Conservation (phyloP, 2,113 vertebrate species). For the Ctenodactylus gundi region DNA sequence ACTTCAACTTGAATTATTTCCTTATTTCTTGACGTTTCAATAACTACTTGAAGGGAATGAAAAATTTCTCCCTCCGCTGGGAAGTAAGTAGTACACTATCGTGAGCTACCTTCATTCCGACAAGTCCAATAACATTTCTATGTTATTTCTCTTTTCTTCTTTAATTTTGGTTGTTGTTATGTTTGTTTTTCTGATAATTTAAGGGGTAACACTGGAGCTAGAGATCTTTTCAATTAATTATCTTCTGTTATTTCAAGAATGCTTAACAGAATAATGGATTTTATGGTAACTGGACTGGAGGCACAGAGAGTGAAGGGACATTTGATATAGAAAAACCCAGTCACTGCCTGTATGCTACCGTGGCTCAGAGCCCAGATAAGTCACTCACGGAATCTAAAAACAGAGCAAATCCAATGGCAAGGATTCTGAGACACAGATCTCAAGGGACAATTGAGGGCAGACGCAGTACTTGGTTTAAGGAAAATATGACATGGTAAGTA, state of each 20-base stretch:
- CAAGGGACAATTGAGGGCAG: background rate
- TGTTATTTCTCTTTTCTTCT: background rate
- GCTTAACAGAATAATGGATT: background rate
- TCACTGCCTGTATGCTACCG: background rate
- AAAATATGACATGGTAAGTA: background rate
- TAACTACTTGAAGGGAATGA: background rate
- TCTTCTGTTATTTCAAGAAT: background rate
- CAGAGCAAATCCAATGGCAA: background rate
- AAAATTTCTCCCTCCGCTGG: background rate
- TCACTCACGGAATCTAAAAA: background rate
- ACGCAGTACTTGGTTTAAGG: background rate
- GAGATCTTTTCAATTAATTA: background rate
- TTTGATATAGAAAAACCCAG: background rate
- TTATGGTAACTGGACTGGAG: background rate
- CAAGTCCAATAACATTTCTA: background rate
- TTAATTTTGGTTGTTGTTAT: background rate
- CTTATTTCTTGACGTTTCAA: background rate
- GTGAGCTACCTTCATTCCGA: background rate
- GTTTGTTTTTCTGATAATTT: background rate
- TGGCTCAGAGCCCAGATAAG: background rate
- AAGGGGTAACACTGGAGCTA: background rate
- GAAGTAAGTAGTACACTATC: background rate
- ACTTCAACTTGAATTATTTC: background rate
- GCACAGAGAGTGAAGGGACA: background rate
- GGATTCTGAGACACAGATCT: background rate